Evolutionary conservation across 2,888 invertebrate species (phyloP), one percentile per base, ranked within the genome.

Genomic region (Hermaeophaga mercurialis): DNA sequence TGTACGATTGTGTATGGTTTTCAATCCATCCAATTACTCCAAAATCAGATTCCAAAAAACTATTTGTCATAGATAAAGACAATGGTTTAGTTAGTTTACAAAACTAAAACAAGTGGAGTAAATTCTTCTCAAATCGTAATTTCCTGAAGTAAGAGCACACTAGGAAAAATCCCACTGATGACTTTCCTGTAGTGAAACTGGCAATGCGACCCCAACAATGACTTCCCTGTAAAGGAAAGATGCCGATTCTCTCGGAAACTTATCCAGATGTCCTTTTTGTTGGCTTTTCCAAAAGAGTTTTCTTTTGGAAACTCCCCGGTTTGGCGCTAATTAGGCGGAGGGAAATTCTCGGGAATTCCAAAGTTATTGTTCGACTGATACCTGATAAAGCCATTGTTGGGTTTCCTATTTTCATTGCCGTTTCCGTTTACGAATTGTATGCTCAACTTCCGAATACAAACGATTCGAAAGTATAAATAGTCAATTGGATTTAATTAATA

Each of bases 291-390:
- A 26, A 28, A 54, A 41, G 41, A 45, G 24, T 46, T 54, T 54
- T 48, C 41, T 47, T 54, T 41, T 18, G 17, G 17, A 34, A 14
- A 50, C 17, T 26, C 18, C 12, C 26, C 39, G 33, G 28, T 50
- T 41, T 48, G 24, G 47, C 38, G 39, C 55, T 55, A 55, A 55
- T 55, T 55, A 48, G 22, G 48, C 33, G 19, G 17, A 50, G 41
- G 50, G 43, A 50, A 50, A 50, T 43, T 50, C 41, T 11, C 41
- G 6, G 41, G 41, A 41, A 41, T 41, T 43, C 24, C 24, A 17
- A 43, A 33, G 50, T 41, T 50, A 50, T 50, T 50, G 50, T 50
- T 50, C 50, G 31, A 50, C 31, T 31, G 43, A 50, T 50, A 50
- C 50, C 50, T 33, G 50, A 50, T 50, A 33, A 43, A 50, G 15